Evolutionary conservation across 2,113 vertebrate genomes (phyloP).

Genomic region (Bucco capensis): DNA sequence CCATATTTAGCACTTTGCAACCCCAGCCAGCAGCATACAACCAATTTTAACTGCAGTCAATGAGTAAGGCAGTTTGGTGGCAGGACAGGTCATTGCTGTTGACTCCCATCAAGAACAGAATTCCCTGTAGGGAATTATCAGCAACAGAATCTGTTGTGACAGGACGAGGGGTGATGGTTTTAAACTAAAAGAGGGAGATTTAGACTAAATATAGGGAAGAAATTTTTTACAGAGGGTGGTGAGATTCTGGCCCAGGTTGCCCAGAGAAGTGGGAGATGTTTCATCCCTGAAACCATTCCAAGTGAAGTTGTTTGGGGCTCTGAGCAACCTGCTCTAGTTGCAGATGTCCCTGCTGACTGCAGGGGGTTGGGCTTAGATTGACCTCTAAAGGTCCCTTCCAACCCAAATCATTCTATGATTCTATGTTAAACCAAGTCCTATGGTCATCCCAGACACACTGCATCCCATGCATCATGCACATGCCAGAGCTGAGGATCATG

Average conservation of each 20-base stretch:
- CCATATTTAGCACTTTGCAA: background rate
- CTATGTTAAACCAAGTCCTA: background rate
- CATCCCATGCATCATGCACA: fast-evolving
- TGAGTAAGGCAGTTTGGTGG: background rate
- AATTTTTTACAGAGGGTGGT: background rate
- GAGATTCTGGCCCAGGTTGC: background rate
- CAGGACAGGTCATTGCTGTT: background rate
- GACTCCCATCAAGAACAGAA: background rate
- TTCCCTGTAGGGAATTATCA: fast-evolving
- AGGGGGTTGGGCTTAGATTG: too few relatives aligned
- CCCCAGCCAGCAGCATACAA: background rate
- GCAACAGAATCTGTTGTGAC: background rate
- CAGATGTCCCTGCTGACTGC: too few relatives aligned
- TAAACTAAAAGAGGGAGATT: background rate
- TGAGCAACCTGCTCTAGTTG: too few relatives aligned
- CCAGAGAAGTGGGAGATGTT: background rate
- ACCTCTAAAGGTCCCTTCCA: too few relatives aligned
- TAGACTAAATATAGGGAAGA: background rate
- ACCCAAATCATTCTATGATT: too few relatives aligned
- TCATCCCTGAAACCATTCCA: background rate
- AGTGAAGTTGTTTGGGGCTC: background rate
- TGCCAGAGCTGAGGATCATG: fast-evolving
- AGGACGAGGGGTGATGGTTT: background rate
- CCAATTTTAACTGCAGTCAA: background rate
- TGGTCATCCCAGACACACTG: background rate